Base-by-base conservation (phyloP, 2,797 vertebrate species). In the Pteronotus mesoamericanus region DNA sequence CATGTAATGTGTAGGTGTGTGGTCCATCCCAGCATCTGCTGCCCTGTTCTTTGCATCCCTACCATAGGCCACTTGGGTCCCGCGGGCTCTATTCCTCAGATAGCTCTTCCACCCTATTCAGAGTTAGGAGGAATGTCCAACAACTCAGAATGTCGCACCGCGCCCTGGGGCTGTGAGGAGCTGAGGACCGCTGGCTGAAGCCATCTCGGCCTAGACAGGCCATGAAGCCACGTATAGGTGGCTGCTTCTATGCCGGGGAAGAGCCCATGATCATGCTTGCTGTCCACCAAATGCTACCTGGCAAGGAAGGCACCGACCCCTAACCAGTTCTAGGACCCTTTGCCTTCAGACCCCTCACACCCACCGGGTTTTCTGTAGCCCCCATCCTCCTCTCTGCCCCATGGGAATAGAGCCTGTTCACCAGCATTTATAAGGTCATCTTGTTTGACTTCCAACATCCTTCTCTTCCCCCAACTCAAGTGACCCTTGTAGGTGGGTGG, bases 131-230 rank as follows among this genome's bases (percentile, higher is more conserved):
- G n/a, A 77, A 71, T 1, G 21, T 26, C 64, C 12, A 69, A 0
- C 2, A 26, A 8, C 5, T 39, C 55, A 79, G 53, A 9, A 37
- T 0, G n/a, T 3, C 19, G 4, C n/a, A n/a, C 3, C 19, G 4
- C n/a, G n/a, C n/a, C 1, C 2, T 29, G 12, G 34, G 4, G n/a
- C 12, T 42, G 1, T 48, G 6, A 61, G 37, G 16, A 29, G 37
- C 64, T 34, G n/a, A 90, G 32, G 24, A 15, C 57, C 8, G 5
- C 1, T 64, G 26, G 78, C 32, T 8, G 16, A 44, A 53, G 18
- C 1, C 16, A 22, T 46, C 9, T 66, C 59, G 21, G 79, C 15
- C 74, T 42, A 29, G 39, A 64, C 7, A 46, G 12, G 21, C 34
- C 39, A 19, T 3, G 9, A 84, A 57, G 37, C 29, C 9, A 6